Evolutionary conservation across 2,113 vertebrate genomes (phyloP).

Genomic region (Dipodomys ordii): DNA sequence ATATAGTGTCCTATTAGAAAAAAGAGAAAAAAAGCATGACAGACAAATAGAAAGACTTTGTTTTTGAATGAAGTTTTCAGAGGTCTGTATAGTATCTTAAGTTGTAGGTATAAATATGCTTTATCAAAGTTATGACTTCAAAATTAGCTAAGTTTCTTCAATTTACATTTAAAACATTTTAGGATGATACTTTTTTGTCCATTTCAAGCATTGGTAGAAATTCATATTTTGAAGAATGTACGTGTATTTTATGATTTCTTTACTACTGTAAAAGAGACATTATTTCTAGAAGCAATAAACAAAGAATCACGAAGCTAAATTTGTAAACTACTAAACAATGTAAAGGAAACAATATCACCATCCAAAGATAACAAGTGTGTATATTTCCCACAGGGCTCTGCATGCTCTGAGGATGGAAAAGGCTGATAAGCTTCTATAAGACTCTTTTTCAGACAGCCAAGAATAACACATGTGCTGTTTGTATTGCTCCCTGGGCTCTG

Average conservation of each 20-base stretch:
- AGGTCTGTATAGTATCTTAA: no score
- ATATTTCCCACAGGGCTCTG: background rate
- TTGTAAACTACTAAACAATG: background rate
- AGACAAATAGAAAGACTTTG: no score
- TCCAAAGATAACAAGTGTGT: conserved; percentile 7
- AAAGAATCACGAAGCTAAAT: background rate
- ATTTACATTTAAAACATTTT: background rate
- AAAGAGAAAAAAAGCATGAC: no score
- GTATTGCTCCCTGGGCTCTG: background rate
- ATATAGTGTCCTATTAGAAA: no score
- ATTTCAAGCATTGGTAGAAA: background rate
- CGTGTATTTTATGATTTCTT: background rate
- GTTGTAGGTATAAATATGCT: background rate
- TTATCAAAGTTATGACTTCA: background rate
- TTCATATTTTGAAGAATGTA: background rate
- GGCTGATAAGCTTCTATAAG: background rate
- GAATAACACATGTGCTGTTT: background rate
- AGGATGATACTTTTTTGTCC: background rate
- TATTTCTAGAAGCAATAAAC: conserved; percentile 1
- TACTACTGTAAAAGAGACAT: background rate
- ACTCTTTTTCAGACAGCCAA: background rate
- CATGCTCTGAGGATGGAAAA: background rate
- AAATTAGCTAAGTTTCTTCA: background rate
- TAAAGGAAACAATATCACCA: background rate
- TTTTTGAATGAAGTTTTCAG: no score